phyloP scores from a whole-genome alignment of 2,113 vertebrate species.

The Ophthalmolycus amberensis region DNA sequence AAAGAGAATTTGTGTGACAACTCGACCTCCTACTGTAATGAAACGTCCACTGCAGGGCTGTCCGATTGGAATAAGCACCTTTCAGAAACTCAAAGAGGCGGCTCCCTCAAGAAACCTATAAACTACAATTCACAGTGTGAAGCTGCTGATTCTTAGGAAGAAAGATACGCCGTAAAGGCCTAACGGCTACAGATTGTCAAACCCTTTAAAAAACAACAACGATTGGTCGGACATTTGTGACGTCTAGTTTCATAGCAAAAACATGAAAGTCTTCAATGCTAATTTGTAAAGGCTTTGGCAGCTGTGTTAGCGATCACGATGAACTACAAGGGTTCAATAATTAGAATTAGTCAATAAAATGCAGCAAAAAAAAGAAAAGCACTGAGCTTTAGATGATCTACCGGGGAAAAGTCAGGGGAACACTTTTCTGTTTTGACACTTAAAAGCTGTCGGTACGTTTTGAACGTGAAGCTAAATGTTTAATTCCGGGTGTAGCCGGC shows the following conservation, averaged over 20 bases:
- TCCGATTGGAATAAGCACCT: slow-evolving; percentile 9
- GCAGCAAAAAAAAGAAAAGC: slow-evolving; percentile 13
- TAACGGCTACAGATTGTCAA: slow-evolving; percentile 43
- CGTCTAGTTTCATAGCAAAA: slow-evolving; percentile 24
- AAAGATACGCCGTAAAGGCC: background rate
- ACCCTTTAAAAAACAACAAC: background rate
- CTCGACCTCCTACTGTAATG: slow-evolving; percentile 4
- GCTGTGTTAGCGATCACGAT: slow-evolving; percentile 34
- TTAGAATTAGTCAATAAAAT: slow-evolving; percentile 1
- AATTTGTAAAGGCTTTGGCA: slow-evolving; percentile 40
- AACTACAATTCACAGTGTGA: slow-evolving; percentile 63
- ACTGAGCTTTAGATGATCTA: background rate
- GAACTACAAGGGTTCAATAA: slow-evolving; percentile 31
- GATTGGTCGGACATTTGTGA: slow-evolving; percentile 13
- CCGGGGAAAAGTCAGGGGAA: background rate
- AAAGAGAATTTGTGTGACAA: slow-evolving; percentile 3
- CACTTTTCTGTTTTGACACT: slow-evolving; percentile 13
- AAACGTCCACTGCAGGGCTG: background rate
- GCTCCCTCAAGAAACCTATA: slow-evolving; percentile 6
- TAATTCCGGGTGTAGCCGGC: slow-evolving; percentile 1
- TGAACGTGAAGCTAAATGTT: background rate
- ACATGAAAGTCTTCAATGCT: slow-evolving; percentile 27
- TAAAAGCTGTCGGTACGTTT: background rate
- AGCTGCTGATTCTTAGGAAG: slow-evolving; percentile 25
- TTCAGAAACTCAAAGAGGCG: slow-evolving; percentile 9